Evolutionary conservation across 2,113 vertebrate species (phyloP).

Genomic region (Megaceryle torquata): DNA sequence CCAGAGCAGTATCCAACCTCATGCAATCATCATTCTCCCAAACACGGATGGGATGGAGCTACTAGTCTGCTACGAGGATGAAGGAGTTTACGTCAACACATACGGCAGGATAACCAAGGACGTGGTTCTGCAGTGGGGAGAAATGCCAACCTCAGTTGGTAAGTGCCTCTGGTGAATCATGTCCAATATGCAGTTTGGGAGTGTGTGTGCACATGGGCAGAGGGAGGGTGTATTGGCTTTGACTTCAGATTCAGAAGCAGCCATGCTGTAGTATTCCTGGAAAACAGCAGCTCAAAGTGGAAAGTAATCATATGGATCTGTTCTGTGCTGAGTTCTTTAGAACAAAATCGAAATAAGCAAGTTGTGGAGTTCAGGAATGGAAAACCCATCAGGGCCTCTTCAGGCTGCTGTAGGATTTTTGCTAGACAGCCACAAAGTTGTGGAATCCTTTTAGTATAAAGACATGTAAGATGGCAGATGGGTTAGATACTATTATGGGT

Average conservation of each 20-base stretch:
- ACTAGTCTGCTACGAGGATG: conserved; percentile 98
- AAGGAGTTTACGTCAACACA: conserved; percentile 97
- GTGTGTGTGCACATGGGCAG: rapidly evolving
- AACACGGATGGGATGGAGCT: conserved; percentile 98
- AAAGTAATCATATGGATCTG: not conserved
- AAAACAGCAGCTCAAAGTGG: not conserved
- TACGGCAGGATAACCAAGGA: conserved; percentile 99
- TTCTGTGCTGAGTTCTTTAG: not conserved
- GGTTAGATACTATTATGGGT: not conserved
- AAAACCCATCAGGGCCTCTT: not conserved
- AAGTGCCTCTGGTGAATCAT: conserved; percentile 27
- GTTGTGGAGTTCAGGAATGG: not conserved
- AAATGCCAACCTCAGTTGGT: conserved; percentile 99
- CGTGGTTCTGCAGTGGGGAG: conserved; percentile 98
- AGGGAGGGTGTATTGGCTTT: not conserved
- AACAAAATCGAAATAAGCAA: not conserved
- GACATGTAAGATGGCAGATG: not conserved
- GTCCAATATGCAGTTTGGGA: rapidly evolving
- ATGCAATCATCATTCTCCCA: conserved; percentile 97
- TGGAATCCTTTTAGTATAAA: not conserved
- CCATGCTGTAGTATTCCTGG: not conserved
- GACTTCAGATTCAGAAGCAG: not conserved
- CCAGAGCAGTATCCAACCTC: conserved; percentile 93
- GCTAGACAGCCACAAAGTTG: not conserved
- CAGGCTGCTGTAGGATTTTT: not conserved